Base-by-base conservation (phyloP, 2,797 vertebrate genomes). In the Acrocephalus scirpaceus region DNA sequence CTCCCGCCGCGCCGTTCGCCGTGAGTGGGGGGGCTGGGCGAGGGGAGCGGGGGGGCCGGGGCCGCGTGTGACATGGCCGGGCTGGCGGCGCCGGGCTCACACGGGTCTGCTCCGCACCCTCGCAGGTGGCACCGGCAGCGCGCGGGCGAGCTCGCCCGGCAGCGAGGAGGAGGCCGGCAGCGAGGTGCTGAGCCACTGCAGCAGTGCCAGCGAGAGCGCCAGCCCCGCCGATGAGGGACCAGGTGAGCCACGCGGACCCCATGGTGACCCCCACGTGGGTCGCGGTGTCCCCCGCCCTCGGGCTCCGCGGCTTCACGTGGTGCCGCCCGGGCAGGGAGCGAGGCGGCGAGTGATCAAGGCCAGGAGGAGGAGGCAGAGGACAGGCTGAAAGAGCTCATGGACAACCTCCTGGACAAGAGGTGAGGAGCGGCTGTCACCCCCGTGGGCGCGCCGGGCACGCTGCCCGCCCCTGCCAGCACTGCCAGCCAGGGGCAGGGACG, bases 161-260 rank as follows among this genome's bases (percentile, higher is more conserved):
- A 99, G 99, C 42, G 99, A 99, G n/a, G 99, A 99, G 26, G 99
- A 99, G 76, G 97, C 98, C 34, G 97, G 97, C 16, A 99, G 99
- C 27, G 99, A 99, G 56, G 97, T 98, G 50, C 97, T 98, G 91
- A 99, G 99, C 96, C 98, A 98, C 97, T 98, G 96, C 96, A 99
- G 99, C 97, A 99, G 98, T 38, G 97, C 98, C 97, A 99, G 99
- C 19, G 99, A 99, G 85, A 98, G 96, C 11, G 93, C 98, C 54
- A 98, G 98, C 25, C 97, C 98, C 32, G 79, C 98, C 32, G 99
- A 99, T 16, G 99, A 99, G 65, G 97, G 94, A 27, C 86, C 98
- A 88, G 99, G 99, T 99, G 75, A 96, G 97, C 64, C 30, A 29
- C 22, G 13, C 25, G 14, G 50, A 14, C 26, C 74, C 26, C 44